Evolutionary conservation across 2,797 vertebrate species (phyloP), one percentile per base, ranked within the genome.

Genomic region (Enteromius unitaeniatus): DNA sequence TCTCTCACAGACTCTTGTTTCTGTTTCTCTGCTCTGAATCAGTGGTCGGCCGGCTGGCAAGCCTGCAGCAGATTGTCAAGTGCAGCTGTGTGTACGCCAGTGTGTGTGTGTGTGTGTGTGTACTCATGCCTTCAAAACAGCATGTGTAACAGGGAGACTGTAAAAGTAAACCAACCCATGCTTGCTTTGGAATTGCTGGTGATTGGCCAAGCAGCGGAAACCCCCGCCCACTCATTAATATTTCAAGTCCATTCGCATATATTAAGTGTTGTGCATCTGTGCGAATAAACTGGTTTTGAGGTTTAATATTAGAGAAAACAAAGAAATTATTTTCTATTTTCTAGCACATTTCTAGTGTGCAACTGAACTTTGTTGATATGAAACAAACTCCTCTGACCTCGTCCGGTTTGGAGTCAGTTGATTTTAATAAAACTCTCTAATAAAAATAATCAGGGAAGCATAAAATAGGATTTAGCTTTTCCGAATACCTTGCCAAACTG

Each of bases 111-210:
- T 78, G 31, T 78, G 47, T 53, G 69, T 26, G 70, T 79, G 74
- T 49, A 34, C 67, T 89, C 89, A 92, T 90, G 92, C 91, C 94
- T 95, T 94, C 92, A 94, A 94, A 93, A 93, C 88, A 86, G 86
- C 84, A 86, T 78, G 79, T 78, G 81, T 84, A 73, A 85, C 67
- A 81, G 64, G 45, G 81, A 93, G 94, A 89, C 95, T 96, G 96
- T 95, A 96, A 96, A 95, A 95, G 92, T 95, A 96, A 95, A 95
- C 94, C 93, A 87, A 88, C 84, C 86, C 90, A 74, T 70, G 92
- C 88, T 86, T 91, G 88, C 89, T 93, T 92, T 92, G 94, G 93
- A 90, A 94, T 89, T 92, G 93, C 91, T 94, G 91, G 88, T 49
- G 28, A 92, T 91, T 28, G 92, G 93, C 90, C 86, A n/a, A n/a